Evolutionary conservation across 2,888 invertebrate genomes (phyloP).

Genomic region (Cryptocephalus primarius): DNA sequence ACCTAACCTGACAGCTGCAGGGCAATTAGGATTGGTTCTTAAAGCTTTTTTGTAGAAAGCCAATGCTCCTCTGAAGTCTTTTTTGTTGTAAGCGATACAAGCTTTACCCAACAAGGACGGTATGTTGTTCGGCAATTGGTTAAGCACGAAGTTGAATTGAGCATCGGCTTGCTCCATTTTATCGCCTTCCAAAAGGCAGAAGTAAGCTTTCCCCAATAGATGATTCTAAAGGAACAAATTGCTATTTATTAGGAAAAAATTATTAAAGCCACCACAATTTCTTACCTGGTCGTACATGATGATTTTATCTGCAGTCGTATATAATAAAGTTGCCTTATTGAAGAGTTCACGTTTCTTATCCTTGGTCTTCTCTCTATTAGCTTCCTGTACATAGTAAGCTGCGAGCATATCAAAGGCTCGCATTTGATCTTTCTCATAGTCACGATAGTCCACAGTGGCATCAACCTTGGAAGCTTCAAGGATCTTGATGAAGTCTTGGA

Average conservation of each 20-base stretch:
- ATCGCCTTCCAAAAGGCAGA: constrained; percentile 94
- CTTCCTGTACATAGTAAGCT: constrained; percentile 95
- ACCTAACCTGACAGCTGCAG: constrained; percentile 81
- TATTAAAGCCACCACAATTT: constrained; percentile 3
- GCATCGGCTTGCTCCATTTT: constrained; percentile 99
- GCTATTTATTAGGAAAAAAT: neutral
- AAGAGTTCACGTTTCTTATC: constrained; percentile 91
- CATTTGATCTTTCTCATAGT: constrained; percentile 97
- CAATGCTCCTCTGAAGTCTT: constrained; percentile 88
- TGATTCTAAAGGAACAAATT: constrained; percentile 60
- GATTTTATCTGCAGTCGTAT: constrained; percentile 97
- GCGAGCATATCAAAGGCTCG: constrained; percentile 94
- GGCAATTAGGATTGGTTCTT: constrained; percentile 91
- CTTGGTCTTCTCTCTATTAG: constrained; percentile 89
- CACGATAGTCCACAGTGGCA: constrained; percentile 76
- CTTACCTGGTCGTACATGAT: constrained; percentile 97
- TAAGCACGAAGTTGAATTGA: constrained; percentile 97
- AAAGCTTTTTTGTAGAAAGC: constrained; percentile 97
- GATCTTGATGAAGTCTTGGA: constrained; percentile 89
- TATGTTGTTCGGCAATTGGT: constrained; percentile 90
- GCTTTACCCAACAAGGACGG: constrained; percentile 97
- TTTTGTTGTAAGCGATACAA: constrained; percentile 97
- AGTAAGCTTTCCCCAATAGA: constrained; percentile 94
- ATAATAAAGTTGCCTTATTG: constrained; percentile 92
- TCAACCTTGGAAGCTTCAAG: constrained; percentile 80